Evolutionary conservation across 2,888 invertebrate species (phyloP), one percentile per base, ranked within the genome.

Genomic region (Proisotoma minuta): DNA sequence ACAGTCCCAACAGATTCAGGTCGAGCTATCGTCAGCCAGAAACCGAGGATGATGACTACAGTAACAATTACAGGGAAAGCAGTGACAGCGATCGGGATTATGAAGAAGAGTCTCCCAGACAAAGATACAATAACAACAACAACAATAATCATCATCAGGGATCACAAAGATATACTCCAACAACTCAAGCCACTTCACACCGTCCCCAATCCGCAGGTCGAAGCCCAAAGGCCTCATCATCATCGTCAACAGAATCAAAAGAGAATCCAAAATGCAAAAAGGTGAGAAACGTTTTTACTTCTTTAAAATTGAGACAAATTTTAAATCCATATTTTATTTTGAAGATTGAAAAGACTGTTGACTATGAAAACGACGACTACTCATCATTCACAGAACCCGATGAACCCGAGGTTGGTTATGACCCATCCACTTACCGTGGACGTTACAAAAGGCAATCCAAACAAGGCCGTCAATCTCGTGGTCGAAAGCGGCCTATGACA

Each of bases 391-490:
- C 62, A n/a, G 70, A 73, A 3, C 71, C 73, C 2, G 71, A 66
- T 18, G 70, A 73, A 3, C 71, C 73, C 2, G 71, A 66, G n/a
- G 49, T 60, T 12, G 68, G 68, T 57, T 73, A 73, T 40, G 71
- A 73, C 56, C 73, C 73, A 10, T 63, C 71, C 15, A 69, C 62
- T 18, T 73, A 73, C 40, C 57, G 63, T 28, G 57, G 65, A 15
- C 68, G 73, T 76, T 81, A 75, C 63, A 73, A 75, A 61, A 62
- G 71, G 26, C 79, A 57, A 90, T 89, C 76, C 83, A 24, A 58
- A 0, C 58, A 62, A 23, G 59, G 58, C 2, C 57, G 61, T 3
- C 64, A 65, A 22, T 40, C 67, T n/a, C 18, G 57, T 20, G 56
- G 63, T 12, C 59, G 61, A 22, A 71, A 61, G 29, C 65, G 66